Conservation (phyloP, 2,797 vertebrate species). For the Scomberomorus guttatus region DNA sequence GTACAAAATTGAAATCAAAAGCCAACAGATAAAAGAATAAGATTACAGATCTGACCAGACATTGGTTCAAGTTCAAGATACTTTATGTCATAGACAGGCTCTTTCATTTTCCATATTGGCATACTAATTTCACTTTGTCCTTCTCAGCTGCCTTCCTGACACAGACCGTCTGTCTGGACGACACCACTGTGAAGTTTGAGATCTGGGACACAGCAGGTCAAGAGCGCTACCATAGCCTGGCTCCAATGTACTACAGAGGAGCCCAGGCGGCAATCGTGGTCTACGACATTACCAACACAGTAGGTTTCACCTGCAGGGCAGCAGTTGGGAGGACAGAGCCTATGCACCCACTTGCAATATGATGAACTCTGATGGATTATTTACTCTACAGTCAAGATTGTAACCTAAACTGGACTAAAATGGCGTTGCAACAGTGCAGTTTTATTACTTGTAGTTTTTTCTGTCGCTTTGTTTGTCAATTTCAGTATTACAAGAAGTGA, state of each 20-base stretch:
- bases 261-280: slow-evolving; percentile 97
- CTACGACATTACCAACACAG: slow-evolving; percentile 96
- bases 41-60: not conserved
- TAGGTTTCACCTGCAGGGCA: slow-evolving; percentile 69
- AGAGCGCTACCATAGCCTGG: slow-evolving; percentile 97
- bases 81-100: too few species aligned
- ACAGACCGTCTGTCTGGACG: slow-evolving; percentile 95
- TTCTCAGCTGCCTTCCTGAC: slow-evolving; percentile 95
- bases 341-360: not conserved
- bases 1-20: too few species aligned
- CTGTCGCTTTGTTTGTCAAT: not conserved
- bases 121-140: slow-evolving; percentile 1
- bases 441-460: not conserved
- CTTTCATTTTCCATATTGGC: not conserved
- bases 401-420: too few species aligned
- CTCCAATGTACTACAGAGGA: slow-evolving; percentile 97
- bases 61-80: too few species aligned
- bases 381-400: too few species aligned
- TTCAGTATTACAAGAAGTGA: not conserved
- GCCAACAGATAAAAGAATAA: not conserved
- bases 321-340: not conserved
- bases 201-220: slow-evolving; percentile 98
- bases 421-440: not conserved
- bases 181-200: slow-evolving; percentile 98
- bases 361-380: not conserved